Base-by-base conservation (phyloP, 2,797 vertebrate genomes). In the Pogonophryne albipinna region DNA sequence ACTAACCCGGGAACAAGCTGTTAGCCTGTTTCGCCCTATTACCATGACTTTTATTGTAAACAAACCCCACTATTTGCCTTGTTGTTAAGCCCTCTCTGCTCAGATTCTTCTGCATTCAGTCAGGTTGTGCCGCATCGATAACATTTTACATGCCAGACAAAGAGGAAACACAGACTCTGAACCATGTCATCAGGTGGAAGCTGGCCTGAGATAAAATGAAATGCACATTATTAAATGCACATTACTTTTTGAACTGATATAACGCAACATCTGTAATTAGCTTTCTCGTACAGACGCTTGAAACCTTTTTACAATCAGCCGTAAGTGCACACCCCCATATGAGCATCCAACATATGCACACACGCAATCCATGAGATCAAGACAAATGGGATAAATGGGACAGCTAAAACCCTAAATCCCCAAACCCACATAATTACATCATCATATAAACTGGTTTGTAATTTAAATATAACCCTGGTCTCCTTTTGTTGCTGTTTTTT, bases 381-480 rank as follows among this genome's bases (percentile, higher is more conserved):
- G 81, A 88, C 79, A 87, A 88, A 89, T 85, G 81, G 82, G 82
- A 82, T 79, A 85, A 92, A 89, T 61, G 55, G 52, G 34, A 61
- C 56, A 45, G 53, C 71, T 70, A 46, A 86, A 91, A 83, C 84
- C 85, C 69, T 65, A 78, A 85, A 80, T 79, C 77, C 73, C 49
- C 53, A 80, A 66, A 81, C 89, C 78, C 85, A 60, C 80, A 65
- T 60, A 82, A 70, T 71, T 68, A 79, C 80, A 89, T 92, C 91
- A 92, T 91, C 91, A 78, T 79, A 86, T 79, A 71, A 84, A 85
- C 80, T 78, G 88, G 74, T 91, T 89, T 80, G 67, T 69, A 1
- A 5, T 59, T 61, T 85, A 89, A 88, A 89, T 90, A 84, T 66
- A 90, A 66, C 80, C 74, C 73, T 46, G 76, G 61, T 80, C 74